These are phyloP conservation scores for Erpetoichthys calabaricus DNA, from an alignment of 2,797 vertebrate genomes.

Conservation along the genomic window DNA sequence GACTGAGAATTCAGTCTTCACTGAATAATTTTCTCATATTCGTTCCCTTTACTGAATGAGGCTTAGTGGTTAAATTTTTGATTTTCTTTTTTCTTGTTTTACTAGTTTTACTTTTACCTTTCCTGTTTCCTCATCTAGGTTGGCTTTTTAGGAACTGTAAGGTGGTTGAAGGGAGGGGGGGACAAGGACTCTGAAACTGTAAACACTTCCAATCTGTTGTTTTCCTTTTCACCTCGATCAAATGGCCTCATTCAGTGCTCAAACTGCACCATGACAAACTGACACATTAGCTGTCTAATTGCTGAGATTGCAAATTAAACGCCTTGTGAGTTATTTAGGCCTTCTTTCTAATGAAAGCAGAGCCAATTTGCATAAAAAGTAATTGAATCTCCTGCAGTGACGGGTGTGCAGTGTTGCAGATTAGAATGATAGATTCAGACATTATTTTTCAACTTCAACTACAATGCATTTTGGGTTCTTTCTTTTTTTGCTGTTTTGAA, in stretches of 20 bases:
- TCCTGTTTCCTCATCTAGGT: too few species aligned
- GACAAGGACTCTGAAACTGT: background rate
- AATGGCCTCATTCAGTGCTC: constrained; percentile 2
- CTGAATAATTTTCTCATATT: too few species aligned
- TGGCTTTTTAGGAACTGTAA: too few species aligned
- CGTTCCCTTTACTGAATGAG: too few species aligned
- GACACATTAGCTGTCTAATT: constrained; percentile 46
- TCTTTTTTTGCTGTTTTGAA: too few species aligned
- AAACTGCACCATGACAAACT: constrained; percentile 36
- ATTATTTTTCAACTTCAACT: background rate
- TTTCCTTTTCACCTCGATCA: constrained; percentile 27
- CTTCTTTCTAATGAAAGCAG: constrained; percentile 42
- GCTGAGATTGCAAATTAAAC: constrained; percentile 40
- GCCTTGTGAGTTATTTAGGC: constrained; percentile 38
- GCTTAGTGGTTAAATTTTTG: too few species aligned
- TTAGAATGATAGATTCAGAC: background rate
- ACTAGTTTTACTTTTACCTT: too few species aligned
- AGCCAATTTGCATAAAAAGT: constrained; percentile 45
- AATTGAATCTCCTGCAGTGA: constrained; percentile 45
- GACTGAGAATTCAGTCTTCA: too few species aligned
- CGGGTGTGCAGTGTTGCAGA: background rate
- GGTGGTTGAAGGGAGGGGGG: too few species aligned
- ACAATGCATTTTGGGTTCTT: too few species aligned
- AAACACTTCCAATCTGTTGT: constrained; percentile 24
- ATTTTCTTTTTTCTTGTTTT: too few species aligned